phyloP scores from a whole-genome alignment of 1,140 invertebrate genomes.

The Diabrotica undecimpunctata region DNA sequence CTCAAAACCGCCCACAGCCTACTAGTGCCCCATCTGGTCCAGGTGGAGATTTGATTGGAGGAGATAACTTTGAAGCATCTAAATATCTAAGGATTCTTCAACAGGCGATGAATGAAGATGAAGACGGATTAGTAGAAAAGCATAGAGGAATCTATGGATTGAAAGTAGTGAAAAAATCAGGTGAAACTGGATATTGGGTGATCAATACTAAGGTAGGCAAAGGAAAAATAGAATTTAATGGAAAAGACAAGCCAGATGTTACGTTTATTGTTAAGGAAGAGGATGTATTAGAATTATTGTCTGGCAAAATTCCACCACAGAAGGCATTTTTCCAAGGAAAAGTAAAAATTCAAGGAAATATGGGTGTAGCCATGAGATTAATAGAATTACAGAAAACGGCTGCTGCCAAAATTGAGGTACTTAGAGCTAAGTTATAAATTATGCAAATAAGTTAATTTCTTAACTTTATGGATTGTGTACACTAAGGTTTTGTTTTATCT shows the following conservation, averaged over 20 bases:
- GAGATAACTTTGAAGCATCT: constrained; percentile 69
- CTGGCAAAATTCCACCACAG: constrained; percentile 88
- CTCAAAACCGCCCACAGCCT: constrained; percentile 38
- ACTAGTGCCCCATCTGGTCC: constrained; percentile 22
- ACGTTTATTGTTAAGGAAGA: constrained; percentile 83
- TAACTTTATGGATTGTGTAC: no score
- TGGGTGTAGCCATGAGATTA: constrained; percentile 93
- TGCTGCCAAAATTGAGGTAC: constrained; percentile 65
- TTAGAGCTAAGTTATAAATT: constrained; percentile 70
- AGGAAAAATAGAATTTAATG: constrained; percentile 77
- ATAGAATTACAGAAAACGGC: constrained; percentile 77
- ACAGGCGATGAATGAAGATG: constrained; percentile 75
- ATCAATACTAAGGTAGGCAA: constrained; percentile 86
- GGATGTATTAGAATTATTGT: constrained; percentile 81
- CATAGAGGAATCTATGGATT: constrained; percentile 86
- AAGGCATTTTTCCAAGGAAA: constrained; percentile 98
- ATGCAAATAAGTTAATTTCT: constrained; percentile 14
- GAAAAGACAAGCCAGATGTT: constrained; percentile 86
- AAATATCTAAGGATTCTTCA: constrained; percentile 77
- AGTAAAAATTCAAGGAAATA: constrained; percentile 92
- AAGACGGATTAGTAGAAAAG: constrained; percentile 77
- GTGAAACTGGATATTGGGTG: constrained; percentile 80
- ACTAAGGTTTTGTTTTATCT: background rate
- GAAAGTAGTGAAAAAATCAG: constrained; percentile 69
- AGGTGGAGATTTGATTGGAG: constrained; percentile 20